phyloP scores from a whole-genome alignment of 2,113 vertebrate genomes.

The Podarcis cretensis region DNA sequence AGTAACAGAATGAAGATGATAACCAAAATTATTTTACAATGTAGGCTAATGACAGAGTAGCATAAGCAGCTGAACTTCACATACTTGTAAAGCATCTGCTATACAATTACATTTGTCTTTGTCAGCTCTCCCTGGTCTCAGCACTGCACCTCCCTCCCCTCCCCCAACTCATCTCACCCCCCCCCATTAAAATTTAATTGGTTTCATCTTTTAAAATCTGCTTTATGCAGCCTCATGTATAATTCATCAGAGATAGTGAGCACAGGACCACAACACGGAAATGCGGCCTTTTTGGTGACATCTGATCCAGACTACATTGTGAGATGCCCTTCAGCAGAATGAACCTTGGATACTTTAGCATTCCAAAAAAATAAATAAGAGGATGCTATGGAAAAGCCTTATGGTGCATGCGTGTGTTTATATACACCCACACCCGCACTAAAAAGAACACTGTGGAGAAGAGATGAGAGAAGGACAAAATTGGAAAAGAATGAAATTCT shows the following conservation, averaged over 20 bases:
- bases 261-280: conserved; percentile 48
- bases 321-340: conserved; percentile 19
- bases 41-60: background rate
- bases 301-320: conserved; percentile 25
- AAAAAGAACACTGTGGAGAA: background rate
- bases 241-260: conserved; percentile 37
- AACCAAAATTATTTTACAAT: background rate
- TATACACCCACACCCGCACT: no score
- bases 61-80: background rate
- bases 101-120: background rate
- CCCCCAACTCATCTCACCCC: background rate
- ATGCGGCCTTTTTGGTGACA: conserved; percentile 39
- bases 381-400: conserved; percentile 1
- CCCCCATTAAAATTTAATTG: conserved; percentile 39
- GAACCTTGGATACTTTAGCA: conserved; percentile 1
- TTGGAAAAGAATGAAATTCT: conserved; percentile 3
- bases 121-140: conserved; percentile 5
- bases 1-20: background rate
- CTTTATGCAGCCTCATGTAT: conserved; percentile 30
- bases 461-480: background rate
- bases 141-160: background rate
- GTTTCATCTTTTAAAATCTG: conserved; percentile 52
- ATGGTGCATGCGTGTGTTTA: background rate
- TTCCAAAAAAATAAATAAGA: background rate
- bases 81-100: conserved; percentile 3